Base-by-base conservation (phyloP, 2,797 vertebrate species). In the Synaphobranchus kaupii region DNA sequence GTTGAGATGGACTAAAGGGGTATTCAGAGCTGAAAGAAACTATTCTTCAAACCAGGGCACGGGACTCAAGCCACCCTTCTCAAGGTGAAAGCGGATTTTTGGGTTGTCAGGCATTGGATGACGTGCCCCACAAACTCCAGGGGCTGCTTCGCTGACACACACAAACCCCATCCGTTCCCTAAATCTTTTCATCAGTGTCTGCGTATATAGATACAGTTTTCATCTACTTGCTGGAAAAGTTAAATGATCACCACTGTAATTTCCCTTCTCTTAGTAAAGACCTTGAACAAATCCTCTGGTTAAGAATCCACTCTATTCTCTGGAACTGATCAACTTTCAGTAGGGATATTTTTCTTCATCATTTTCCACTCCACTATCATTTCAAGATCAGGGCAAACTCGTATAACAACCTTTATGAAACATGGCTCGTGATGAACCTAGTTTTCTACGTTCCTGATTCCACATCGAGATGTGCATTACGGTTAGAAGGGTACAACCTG, bases 151-250 rank as follows among this genome's bases (percentile, higher is more conserved):
- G 85, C 63, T 84, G 83, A 66, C 86, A 89, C 58, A 87, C 78
- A 44, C 88, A 83, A 85, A 89, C 91, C 92, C 92, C 92, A 5
- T 91, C 85, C 88, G 88, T 89, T 87, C 90, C 89, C 66, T 89
- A 85, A 52, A 89, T 88, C 88, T 85, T 84, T 88, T 86, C 73
- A 83, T 86, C 88, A 87, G 90, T 83, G 52, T 86, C 85, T 88
- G 4, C 8, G 20, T 28, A 48, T 48, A 12, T 4, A 81, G 22
- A 44, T 28, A 17, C 50, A 22, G 31, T 60, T 6, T 20, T 84
- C 44, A 50, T 81, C 22, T 81, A 48, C 78, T 50, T 12, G 39
- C 17, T 15, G 12, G 8, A 78, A 78, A 44, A 8, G 34, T 44
- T 44, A 48, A 50, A 50, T 50, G 47, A 81, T 50, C 20, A 25